phyloP scores from a whole-genome alignment of 2,888 invertebrate species.

The Drosophila buzzatii region DNA sequence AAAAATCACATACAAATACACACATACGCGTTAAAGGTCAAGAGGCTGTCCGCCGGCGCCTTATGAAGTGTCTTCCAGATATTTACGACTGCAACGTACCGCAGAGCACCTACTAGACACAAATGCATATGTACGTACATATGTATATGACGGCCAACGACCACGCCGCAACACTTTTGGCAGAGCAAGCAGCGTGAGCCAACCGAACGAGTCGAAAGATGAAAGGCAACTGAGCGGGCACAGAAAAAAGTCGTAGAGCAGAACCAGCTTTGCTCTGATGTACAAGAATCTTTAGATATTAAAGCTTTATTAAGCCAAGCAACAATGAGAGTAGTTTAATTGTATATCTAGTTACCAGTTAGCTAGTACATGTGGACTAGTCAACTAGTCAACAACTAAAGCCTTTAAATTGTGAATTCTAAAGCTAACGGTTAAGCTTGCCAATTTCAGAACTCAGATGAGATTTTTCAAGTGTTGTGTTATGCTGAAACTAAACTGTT shows the following conservation, averaged over 20 bases:
- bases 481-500: background rate
- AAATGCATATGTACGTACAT: background rate
- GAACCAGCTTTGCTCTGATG: constrained; percentile 22
- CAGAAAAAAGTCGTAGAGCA: constrained; percentile 14
- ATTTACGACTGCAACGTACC: constrained; percentile 36
- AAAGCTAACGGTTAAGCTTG: constrained; percentile 22
- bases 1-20: constrained; percentile 40
- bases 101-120: background rate
- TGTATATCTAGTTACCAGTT: no score
- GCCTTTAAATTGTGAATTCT: background rate
- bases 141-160: background rate
- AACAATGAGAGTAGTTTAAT: background rate
- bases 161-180: constrained; percentile 48
- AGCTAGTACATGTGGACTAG: background rate
- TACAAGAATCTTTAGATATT: constrained; percentile 1
- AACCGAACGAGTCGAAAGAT: constrained; percentile 51
- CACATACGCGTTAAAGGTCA: constrained; percentile 61
- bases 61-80: constrained; percentile 48
- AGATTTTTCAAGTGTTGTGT: background rate
- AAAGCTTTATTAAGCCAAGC: background rate
- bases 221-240: constrained; percentile 53
- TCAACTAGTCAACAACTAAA: background rate
- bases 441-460: background rate
- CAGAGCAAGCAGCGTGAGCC: constrained; percentile 28
- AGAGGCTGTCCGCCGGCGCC: constrained; percentile 47